Evolutionary conservation across 2,113 vertebrate species (phyloP), one percentile per base, ranked within the genome.

Genomic region (Pluvialis apricaria): DNA sequence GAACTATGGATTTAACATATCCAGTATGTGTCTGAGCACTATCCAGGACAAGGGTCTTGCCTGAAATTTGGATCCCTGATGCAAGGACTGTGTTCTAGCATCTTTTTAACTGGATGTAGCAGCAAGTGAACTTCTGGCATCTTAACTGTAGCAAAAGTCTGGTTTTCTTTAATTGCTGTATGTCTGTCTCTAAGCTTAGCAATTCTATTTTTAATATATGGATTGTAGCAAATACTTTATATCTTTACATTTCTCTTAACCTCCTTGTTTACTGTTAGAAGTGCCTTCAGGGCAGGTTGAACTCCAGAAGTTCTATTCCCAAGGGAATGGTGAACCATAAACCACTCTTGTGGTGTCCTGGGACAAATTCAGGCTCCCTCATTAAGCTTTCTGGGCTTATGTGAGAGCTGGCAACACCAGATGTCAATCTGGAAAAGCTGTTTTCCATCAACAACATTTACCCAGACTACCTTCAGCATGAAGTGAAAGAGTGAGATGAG

Each of bases 171-270:
- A 87, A 64, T 80, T 87, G 68, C 28, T 58, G 9, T 71, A 40
- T 80, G 57, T 47, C 42, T 95, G 24, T 76, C 70, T 96, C 60
- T 82, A 87, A 91, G 93, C 31, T 76, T 96, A 88, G 58, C 16
- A 85, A 54, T 89, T 82, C 75, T 90, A 26, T 80, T 94, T 89
- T 95, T 85, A 93, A 52, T 80, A 78, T 34, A 82, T 24, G 45
- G 49, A 61, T 58, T 69, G 52, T 38, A 45, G 49, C 47, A 95
- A 95, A 91, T 78, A 51, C 55, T 62, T 29, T 24, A 1, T 91
- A 55, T 75, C 57, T 95, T 93, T 76, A 65, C 44, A 93, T 94
- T 85, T 82, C 42, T 82, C n/a, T 94, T 84, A 81, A 78, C 54
- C 61, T 94, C 64, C 61, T 94, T 89, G 28, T 86, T 61, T 86